phyloP scores from a whole-genome alignment of 2,888 invertebrate species.

The Cheilosia soror region DNA sequence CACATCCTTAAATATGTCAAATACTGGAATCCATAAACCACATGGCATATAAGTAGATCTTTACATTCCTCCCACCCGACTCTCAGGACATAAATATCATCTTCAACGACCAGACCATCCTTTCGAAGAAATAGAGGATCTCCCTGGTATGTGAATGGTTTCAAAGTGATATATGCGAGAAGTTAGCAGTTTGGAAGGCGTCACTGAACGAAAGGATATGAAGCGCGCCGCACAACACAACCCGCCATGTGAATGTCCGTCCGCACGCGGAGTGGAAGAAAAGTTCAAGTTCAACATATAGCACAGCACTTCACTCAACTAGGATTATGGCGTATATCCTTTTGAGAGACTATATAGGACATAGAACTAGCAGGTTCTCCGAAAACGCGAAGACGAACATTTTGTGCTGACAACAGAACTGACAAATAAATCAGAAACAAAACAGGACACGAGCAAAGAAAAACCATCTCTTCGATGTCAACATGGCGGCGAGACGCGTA shows the following conservation, averaged over 20 bases:
- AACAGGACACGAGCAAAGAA: constrained; percentile 53
- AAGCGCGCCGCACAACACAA: constrained; percentile 50
- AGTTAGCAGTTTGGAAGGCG: constrained; percentile 77
- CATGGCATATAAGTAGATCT: constrained; percentile 74
- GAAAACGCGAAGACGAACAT: constrained; percentile 21
- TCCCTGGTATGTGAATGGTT: constrained; percentile 34
- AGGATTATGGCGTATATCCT: constrained; percentile 67
- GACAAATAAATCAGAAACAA: constrained; percentile 73
- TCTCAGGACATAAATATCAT: constrained; percentile 67
- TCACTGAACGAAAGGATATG: constrained; percentile 74
- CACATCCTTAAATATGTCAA: constrained; percentile 76
- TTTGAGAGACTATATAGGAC: constrained; percentile 42
- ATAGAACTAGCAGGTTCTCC: constrained; percentile 56
- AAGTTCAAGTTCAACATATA: constrained; percentile 64
- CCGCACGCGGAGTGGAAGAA: constrained; percentile 21
- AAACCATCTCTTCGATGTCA: constrained; percentile 41
- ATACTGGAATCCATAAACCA: constrained; percentile 74
- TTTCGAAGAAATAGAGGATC: constrained; percentile 51
- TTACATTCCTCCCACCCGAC: constrained; percentile 41
- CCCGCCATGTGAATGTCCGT: constrained; percentile 65
- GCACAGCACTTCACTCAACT: constrained; percentile 73
- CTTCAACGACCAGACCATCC: constrained; percentile 71
- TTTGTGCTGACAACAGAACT: constrained; percentile 72
- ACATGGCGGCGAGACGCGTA: constrained; percentile 55
- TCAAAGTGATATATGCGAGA: constrained; percentile 77